Evolutionary conservation across 2,113 vertebrate genomes (phyloP), one percentile per base, ranked within the genome.

Genomic region (Dipodomys ordii): DNA sequence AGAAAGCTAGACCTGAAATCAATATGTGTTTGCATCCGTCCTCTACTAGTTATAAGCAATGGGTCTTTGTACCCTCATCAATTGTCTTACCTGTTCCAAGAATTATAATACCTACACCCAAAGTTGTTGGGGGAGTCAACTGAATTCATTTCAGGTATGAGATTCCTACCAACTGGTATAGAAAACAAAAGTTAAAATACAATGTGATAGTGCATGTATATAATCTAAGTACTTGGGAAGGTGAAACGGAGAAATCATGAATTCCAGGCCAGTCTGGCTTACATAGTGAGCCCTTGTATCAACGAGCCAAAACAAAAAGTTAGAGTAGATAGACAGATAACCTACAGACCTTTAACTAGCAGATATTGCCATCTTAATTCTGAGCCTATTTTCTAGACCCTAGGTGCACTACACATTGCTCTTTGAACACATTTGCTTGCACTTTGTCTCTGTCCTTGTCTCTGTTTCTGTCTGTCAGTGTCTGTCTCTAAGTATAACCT

Each of bases 371-470:
- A 62, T 71, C 32, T 6, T 22, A 28, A 79, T 39, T 11, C 6
- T 20, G 44, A 65, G 4, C 4, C 32, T 19, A 71, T 2, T 15
- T 13, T 16, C 4, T 30, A 60, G 30, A 62, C 27, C 53, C 10
- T 0, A 19, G 30, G 20, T 27, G 49, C 18, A 67, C 11, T 28
- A 72, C 4, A 32, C 0, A 18, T 6, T 30, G 6, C 0, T 6
- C n/a, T 11, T 13, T 1, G 13, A 25, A 10, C 19, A 32, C 1
- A 0, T 87, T 7, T 27, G 3, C 1, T 22, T 22, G 5, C 4
- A 60, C 7, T 7, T 13, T 12, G 6, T 27, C 28, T 19, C 7
- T 57, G 9, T 53, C 49, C 13, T 11, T 12, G 9, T 53, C 49
- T 53, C 49, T 53, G 9, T 1, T 64, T 44, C 19, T 62, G 39